These are phyloP conservation scores for Merodon equestris DNA, from an alignment of 2,888 invertebrate genomes.

Conservation along the genomic window DNA sequence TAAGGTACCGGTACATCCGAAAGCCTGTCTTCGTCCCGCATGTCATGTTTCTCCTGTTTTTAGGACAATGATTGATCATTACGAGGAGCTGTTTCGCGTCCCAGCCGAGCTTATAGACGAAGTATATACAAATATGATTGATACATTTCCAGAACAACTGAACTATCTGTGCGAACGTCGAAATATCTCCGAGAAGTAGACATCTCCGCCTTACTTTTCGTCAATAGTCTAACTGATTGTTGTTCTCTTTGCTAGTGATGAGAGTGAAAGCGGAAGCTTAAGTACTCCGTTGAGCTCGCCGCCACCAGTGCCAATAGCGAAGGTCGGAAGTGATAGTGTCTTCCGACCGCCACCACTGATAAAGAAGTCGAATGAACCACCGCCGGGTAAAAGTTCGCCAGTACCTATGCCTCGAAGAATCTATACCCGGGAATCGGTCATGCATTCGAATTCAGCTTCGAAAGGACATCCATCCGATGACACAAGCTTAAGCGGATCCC, in stretches of 20 bases:
- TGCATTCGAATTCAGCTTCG: conserved; percentile 86
- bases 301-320: conserved; percentile 37
- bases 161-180: conserved; percentile 81
- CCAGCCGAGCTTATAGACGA: conserved; percentile 91
- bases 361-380: no score
- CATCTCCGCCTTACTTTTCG: not conserved
- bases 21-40: not conserved
- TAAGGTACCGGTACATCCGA: conserved; percentile 79
- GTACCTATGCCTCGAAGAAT: conserved; percentile 71
- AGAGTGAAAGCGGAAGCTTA: conserved; percentile 64
- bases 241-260: conserved; percentile 57
- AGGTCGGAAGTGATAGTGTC: conserved; percentile 28
- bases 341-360: not conserved
- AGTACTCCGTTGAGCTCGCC: conserved; percentile 68
- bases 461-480: conserved; percentile 80
- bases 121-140: conserved; percentile 91
- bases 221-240: not conserved
- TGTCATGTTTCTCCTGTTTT: no score
- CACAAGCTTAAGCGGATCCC: conserved; percentile 33
- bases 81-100: conserved; percentile 86
- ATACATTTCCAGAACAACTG: conserved; percentile 89
- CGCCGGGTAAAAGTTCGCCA: not conserved
- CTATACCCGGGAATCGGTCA: conserved; percentile 87
- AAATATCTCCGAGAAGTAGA: conserved; percentile 69
- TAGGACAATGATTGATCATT: conserved; percentile 85